These are phyloP conservation scores for Pseudobourletiella spinata DNA, from an alignment of 1,140 invertebrate genomes.

Conservation along the genomic window DNA sequence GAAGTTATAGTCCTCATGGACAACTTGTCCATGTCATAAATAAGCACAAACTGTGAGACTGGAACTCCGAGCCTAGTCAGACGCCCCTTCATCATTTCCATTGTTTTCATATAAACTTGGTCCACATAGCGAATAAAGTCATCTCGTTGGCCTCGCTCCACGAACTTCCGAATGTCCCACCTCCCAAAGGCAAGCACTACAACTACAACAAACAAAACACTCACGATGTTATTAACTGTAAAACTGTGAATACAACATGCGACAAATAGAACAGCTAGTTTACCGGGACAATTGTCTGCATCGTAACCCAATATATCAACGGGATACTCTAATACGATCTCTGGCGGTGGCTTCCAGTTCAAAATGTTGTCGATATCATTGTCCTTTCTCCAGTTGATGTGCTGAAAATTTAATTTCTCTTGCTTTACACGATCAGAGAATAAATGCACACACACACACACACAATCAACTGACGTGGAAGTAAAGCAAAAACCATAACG, in stretches of 20 bases:
- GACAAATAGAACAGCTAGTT: no score
- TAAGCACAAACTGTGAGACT: slow-evolving; percentile 17
- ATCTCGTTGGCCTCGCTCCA: slow-evolving; percentile 10
- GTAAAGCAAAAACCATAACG: no score
- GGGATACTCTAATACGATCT: background rate
- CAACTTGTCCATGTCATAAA: slow-evolving; percentile 23
- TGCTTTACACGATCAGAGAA: no score
- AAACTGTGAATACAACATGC: no score
- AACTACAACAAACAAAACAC: no score
- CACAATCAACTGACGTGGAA: no score
- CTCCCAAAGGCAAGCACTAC: slow-evolving; percentile 19
- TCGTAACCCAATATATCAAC: slow-evolving; percentile 9
- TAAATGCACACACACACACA: no score
- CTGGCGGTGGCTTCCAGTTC: slow-evolving; percentile 2
- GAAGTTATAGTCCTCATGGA: background rate
- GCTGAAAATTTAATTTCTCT: no score
- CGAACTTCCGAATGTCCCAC: slow-evolving; percentile 12
- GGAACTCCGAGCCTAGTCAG: background rate
- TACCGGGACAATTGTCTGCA: slow-evolving; percentile 5
- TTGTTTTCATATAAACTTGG: background rate
- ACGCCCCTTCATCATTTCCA: background rate
- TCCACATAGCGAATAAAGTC: slow-evolving; percentile 13
- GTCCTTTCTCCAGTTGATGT: slow-evolving; percentile 11
- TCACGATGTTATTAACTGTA: no score
- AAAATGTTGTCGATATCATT: slow-evolving; percentile 11